Evolutionary conservation across 37 sponge, comb jelly and placozoan species (phyloP), one percentile per base, ranked within the genome.

Genomic region (Dysidea cf. avara): DNA sequence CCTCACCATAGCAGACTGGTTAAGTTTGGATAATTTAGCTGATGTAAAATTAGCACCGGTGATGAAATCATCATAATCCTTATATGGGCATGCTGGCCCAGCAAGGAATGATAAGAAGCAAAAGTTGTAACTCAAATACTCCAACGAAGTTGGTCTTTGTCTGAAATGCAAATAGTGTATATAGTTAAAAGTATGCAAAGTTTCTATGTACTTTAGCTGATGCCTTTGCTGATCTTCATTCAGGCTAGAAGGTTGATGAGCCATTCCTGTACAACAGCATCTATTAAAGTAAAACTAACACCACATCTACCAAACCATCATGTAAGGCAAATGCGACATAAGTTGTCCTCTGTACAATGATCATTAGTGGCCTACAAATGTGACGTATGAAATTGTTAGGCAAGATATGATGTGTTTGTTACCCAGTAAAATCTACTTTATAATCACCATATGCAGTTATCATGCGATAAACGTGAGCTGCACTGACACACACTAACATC

Each of bases 91-190:
- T 29, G 72, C 35, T 0, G 94, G 94, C 13, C 89, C 90, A 71
- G 86, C 76, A 34, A 94, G 77, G 50, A 86, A 35, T 39, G 81
- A 62, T 53, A 85, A 79, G 68, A 94, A 94, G 70, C 82, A 85
- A 86, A 88, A 86, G 40, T 24, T 75, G 49, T 94, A 94, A 54
- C 86, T 61, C 39, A 82, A 79, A 68, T 84, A 94, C 49, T 81
- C 80, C 51, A 88, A 65, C 18, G 83, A 18, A 5, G 80, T 49
- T 3, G 91, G 91, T 2, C 11, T 9, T 18, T n/a, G 22, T 58
- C 67, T 82, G 78, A 47, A 50, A 38, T 14, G 66, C 22, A 33
- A 28, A n/a, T n/a, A n/a, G n/a, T n/a, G n/a, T n/a, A n/a, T n/a
- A n/a, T n/a, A n/a, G n/a, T n/a, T n/a, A 34, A 54, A 9, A 50